Conservation (phyloP, 92 coral and sea anemone species). For the Scolanthus callimorphus region DNA sequence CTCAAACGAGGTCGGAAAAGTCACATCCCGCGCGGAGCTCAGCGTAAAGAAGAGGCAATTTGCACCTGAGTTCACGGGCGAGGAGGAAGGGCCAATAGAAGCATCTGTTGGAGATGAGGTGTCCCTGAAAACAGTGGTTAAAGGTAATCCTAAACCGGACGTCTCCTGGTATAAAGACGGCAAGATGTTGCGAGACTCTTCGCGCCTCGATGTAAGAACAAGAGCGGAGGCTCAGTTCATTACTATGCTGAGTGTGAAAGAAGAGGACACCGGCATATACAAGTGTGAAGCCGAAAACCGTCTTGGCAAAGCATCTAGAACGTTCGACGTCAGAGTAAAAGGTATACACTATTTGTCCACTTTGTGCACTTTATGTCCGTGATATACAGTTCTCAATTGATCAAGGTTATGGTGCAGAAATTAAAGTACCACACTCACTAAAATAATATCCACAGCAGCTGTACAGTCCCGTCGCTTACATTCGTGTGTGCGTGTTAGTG, state of each 20-base stretch:
- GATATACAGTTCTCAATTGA: no score
- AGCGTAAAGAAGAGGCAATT: slow-evolving; percentile 65
- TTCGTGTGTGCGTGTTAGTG: no score
- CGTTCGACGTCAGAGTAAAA: slow-evolving; percentile 82
- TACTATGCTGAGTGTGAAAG: slow-evolving; percentile 58
- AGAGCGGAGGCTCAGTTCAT: slow-evolving; percentile 73
- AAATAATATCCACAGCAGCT: no score
- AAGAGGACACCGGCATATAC: slow-evolving; percentile 83
- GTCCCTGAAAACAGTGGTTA: slow-evolving; percentile 47
- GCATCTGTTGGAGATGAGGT: slow-evolving; percentile 80
- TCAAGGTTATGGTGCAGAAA: no score
- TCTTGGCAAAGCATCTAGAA: slow-evolving; percentile 74
- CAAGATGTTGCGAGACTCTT: slow-evolving; percentile 60
- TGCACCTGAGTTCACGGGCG: slow-evolving; percentile 69
- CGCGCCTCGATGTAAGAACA: slow-evolving; percentile 76
- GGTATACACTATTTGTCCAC: slow-evolving; percentile 48
- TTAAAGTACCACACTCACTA: no score
- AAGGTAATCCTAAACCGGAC: slow-evolving; percentile 87
- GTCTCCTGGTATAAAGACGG: slow-evolving; percentile 93
- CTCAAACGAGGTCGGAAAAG: slow-evolving; percentile 73
- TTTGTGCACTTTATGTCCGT: no score
- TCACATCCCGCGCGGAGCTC: slow-evolving; percentile 77
- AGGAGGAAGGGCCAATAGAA: slow-evolving; percentile 50
- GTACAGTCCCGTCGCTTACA: no score
- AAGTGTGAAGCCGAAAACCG: slow-evolving; percentile 82